Evolutionary conservation across 1,140 invertebrate genomes (phyloP).

Genomic region (Episyrphus balteatus): DNA sequence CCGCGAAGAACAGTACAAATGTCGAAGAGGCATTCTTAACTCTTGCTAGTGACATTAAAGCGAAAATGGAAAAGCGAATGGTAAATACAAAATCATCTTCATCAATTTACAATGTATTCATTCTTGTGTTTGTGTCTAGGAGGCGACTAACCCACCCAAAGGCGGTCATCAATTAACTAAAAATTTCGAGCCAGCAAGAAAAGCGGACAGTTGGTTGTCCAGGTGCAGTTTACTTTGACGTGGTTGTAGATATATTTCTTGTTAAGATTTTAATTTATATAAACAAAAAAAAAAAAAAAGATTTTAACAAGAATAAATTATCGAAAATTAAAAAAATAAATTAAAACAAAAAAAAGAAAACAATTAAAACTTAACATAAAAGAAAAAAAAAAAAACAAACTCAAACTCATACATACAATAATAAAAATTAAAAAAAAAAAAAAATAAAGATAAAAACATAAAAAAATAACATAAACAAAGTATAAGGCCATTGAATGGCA

Average conservation of each 20-base stretch:
- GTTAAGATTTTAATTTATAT: slow-evolving; percentile 34
- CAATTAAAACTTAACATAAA: slow-evolving; percentile 1
- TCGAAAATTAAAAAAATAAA: slow-evolving; percentile 8
- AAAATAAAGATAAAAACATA: slow-evolving; percentile 1
- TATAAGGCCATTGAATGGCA: too few relatives aligned
- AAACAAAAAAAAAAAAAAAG: slow-evolving; percentile 12
- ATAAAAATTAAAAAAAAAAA: not conserved
- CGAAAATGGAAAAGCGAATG: slow-evolving; percentile 92
- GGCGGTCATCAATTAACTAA: slow-evolving; percentile 55
- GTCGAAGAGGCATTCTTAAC: slow-evolving; percentile 88
- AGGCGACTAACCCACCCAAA: slow-evolving; percentile 68
- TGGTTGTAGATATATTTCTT: slow-evolving; percentile 34
- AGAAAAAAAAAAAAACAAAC: slow-evolving; percentile 2
- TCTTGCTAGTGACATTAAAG: slow-evolving; percentile 86
- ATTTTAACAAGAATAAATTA: slow-evolving; percentile 4
- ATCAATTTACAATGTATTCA: slow-evolving; percentile 5
- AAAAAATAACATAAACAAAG: not conserved
- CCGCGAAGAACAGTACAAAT: slow-evolving; percentile 82
- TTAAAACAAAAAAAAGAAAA: slow-evolving; percentile 7
- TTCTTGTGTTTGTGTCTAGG: slow-evolving; percentile 39
- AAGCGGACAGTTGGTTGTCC: slow-evolving; percentile 58
- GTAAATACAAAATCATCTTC: slow-evolving; percentile 43
- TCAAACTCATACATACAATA: not conserved
- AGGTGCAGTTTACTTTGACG: slow-evolving; percentile 66
- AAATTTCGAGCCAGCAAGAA: slow-evolving; percentile 54